A percentile compares a stretch with the other conserved stretches of the same genome.
These are phyloP conservation scores for Coregonus suidteri DNA, from an alignment of 2,797 vertebrate genomes.

Conservation along the genomic window DNA sequence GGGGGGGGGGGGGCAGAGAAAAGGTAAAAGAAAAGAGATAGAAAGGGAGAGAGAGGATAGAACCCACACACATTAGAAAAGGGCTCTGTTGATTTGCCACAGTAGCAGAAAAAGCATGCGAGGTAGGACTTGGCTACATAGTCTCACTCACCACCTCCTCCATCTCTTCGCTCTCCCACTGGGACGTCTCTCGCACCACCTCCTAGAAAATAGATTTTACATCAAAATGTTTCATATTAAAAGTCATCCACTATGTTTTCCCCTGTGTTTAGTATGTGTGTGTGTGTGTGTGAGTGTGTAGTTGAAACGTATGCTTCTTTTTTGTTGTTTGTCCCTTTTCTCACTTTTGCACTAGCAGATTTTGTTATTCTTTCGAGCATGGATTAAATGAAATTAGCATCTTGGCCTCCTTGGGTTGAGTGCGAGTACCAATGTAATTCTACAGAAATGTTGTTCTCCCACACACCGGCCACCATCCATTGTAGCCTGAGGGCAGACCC, in stretches of 20 bases:
- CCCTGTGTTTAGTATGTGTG: neutral
- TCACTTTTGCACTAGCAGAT: too few species aligned
- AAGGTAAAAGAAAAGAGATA: constrained; percentile 54
- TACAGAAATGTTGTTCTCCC: too few species aligned
- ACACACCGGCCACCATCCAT: too few species aligned
- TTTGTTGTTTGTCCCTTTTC: too few species aligned
- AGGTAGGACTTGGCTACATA: constrained; percentile 56
- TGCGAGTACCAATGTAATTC: too few species aligned
- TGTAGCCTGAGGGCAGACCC: too few species aligned
- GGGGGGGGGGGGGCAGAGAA: constrained; percentile 35
- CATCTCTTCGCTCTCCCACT: constrained; percentile 91
- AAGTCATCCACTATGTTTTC: too few species aligned
- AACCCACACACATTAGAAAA: constrained; percentile 77
- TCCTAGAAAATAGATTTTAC: constrained; percentile 73
- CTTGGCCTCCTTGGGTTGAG: too few species aligned
- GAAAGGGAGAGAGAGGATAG: constrained; percentile 66
- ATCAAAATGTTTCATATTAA: neutral
- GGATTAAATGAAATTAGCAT: too few species aligned
- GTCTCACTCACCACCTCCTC: constrained; percentile 88
- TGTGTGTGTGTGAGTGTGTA: too few species aligned
- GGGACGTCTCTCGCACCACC: constrained; percentile 86
- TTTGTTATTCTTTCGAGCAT: too few species aligned
- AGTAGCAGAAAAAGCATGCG: constrained; percentile 67
- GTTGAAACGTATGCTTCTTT: too few species aligned
- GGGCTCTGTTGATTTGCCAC: constrained; percentile 60